Conservation (phyloP, 1,140 invertebrate species). For the Triops longicaudatus region DNA sequence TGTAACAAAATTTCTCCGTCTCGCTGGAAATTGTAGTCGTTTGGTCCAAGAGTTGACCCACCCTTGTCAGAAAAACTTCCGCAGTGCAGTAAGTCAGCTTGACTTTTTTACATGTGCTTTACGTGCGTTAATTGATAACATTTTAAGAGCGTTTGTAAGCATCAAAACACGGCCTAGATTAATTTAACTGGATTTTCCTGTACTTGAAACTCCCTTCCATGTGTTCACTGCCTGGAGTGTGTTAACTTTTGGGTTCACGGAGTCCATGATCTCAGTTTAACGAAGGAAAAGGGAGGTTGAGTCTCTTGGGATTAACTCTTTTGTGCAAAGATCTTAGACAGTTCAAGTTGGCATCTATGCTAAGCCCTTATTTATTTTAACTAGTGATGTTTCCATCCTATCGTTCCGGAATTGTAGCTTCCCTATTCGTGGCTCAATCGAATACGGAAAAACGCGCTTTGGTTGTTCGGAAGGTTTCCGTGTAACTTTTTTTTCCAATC, state of each 20-base stretch:
- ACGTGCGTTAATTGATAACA: too few relatives aligned
- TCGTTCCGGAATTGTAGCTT: not conserved
- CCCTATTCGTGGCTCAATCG: not conserved
- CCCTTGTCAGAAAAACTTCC: not conserved
- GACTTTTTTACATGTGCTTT: not conserved
- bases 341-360: conserved; percentile 2
- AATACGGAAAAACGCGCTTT: not conserved
- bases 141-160: not conserved
- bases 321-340: not conserved
- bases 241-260: not conserved
- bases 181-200: not conserved
- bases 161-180: not conserved
- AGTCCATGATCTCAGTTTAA: conserved; percentile 3
- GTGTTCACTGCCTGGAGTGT: conserved; percentile 4
- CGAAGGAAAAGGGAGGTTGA: not conserved
- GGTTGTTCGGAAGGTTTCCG: not conserved
- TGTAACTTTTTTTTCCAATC: not conserved
- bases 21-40: not conserved
- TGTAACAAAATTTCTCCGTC: not conserved
- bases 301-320: not conserved
- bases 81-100: not conserved
- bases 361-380: not conserved
- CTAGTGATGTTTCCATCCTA: not conserved
- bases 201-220: not conserved
- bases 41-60: too few relatives aligned